These are phyloP conservation scores for Acanthaster planci DNA, from an alignment of 35 echinoderm and acorn worm species.

Conservation along the genomic window DNA sequence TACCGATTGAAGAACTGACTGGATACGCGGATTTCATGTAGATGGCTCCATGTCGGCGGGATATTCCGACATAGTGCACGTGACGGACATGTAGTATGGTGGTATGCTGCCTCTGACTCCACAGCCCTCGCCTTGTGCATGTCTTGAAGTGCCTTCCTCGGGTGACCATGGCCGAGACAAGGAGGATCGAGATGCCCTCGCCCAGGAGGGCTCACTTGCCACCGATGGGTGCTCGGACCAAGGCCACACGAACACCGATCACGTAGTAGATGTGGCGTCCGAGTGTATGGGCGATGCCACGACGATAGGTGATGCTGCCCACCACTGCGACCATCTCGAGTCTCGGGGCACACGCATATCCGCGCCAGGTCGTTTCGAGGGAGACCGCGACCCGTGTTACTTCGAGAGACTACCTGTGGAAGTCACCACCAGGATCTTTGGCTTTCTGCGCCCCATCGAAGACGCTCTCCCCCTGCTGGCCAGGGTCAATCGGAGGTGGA, in stretches of 20 bases:
- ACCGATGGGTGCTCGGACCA: conserved; percentile 6
- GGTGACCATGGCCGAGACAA: neutral
- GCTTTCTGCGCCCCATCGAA: conserved; percentile 70
- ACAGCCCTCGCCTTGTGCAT: conserved; percentile 16
- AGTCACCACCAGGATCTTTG: conserved; percentile 73
- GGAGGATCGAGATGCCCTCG: neutral
- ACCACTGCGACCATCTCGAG: neutral
- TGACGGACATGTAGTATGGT: conserved; percentile 23
- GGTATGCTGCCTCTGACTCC: conserved; percentile 14
- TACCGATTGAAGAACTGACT: neutral
- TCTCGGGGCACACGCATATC: neutral
- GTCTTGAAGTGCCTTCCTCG: conserved; percentile 21
- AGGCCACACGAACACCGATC: neutral
- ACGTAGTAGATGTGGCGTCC: neutral
- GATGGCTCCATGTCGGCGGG: neutral
- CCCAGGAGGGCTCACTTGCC: neutral
- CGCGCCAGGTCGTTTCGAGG: neutral
- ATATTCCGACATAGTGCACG: conserved; percentile 9
- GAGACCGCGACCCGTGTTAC: conserved; percentile 32
- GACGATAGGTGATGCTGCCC: neutral
- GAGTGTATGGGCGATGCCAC: neutral
- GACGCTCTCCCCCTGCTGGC: conserved; percentile 74
- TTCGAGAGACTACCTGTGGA: conserved; percentile 82
- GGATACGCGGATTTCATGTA: neutral
- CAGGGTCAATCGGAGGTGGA: conserved; percentile 80